A percentile compares a stretch with the other conserved stretches of the same genome.
Conservation (phyloP, 2,888 invertebrate genomes). For the Erebia ligea region DNA sequence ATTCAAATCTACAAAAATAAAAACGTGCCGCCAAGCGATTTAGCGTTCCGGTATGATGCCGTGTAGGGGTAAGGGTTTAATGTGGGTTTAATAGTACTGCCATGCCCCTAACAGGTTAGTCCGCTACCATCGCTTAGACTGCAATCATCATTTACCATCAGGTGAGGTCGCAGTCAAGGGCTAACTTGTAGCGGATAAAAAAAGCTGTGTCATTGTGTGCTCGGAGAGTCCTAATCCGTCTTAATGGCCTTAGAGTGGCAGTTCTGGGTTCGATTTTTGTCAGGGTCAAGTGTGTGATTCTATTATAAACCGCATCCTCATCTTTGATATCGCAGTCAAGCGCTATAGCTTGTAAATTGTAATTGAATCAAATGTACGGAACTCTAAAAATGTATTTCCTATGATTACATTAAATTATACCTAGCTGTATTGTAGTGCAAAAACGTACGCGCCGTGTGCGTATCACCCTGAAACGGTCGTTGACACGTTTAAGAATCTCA, state of each 20-base stretch:
- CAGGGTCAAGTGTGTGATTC: not conserved
- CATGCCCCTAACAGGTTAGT: no score
- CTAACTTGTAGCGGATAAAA: no score
- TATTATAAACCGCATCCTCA: not conserved
- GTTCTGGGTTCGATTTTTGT: not conserved
- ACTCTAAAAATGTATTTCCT: conserved; percentile 14
- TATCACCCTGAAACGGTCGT: conserved; percentile 51
- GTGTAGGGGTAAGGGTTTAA: no score
- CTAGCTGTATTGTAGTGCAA: conserved; percentile 5
- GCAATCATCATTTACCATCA: no score
- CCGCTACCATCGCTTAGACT: no score
- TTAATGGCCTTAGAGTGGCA: not conserved
- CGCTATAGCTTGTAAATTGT: not conserved
- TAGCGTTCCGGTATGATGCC: no score
- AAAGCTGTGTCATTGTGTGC: not conserved
- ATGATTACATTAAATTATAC: conserved; percentile 15
- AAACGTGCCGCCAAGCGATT: no score
- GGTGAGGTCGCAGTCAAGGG: no score
- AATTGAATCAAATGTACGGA: not conserved
- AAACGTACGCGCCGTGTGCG: conserved; percentile 36
- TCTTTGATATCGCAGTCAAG: not conserved
- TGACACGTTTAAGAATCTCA: conserved; percentile 49
- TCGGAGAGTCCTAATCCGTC: not conserved
- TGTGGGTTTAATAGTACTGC: no score
- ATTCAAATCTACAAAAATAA: no score